Evolutionary conservation across 2,888 invertebrate species (phyloP).

Genomic region (Drosophila cognata): DNA sequence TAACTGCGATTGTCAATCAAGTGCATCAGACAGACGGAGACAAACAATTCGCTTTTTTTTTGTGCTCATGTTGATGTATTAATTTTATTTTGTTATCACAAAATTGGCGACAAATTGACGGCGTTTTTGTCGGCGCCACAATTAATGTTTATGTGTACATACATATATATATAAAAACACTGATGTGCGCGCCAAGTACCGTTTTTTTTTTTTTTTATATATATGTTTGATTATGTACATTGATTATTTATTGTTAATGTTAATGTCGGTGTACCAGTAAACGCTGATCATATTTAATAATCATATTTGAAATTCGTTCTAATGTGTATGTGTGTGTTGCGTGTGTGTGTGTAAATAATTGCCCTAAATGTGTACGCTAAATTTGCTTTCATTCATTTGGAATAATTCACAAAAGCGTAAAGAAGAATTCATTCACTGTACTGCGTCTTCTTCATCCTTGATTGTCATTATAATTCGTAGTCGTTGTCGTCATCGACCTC

Average conservation of each 20-base stretch:
- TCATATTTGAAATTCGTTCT: slow-evolving; percentile 30
- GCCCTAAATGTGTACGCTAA: slow-evolving; percentile 22
- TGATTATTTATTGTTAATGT: slow-evolving; percentile 46
- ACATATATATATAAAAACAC: neutral
- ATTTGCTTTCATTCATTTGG: slow-evolving; percentile 43
- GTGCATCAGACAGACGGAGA: neutral
- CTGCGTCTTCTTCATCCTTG: slow-evolving; percentile 22
- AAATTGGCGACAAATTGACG: slow-evolving; percentile 72
- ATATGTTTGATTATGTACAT: slow-evolving; percentile 6
- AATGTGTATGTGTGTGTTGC: slow-evolving; percentile 11
- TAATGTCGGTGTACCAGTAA: slow-evolving; percentile 25
- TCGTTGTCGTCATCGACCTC: slow-evolving; percentile 24
- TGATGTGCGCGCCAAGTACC: slow-evolving; percentile 15
- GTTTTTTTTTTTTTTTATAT: slow-evolving; percentile 1
- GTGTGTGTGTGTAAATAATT: slow-evolving; percentile 23
- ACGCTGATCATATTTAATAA: slow-evolving; percentile 29
- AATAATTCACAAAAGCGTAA: slow-evolving; percentile 18
- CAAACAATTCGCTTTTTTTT: slow-evolving; percentile 26
- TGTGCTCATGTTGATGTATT: slow-evolving; percentile 18
- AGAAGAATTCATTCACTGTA: slow-evolving; percentile 46
- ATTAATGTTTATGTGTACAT: slow-evolving; percentile 16
- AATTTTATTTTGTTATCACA: slow-evolving; percentile 53
- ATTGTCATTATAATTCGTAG: slow-evolving; percentile 9
- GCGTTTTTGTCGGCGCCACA: slow-evolving; percentile 40
- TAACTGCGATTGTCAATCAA: slow-evolving; percentile 30